Base-by-base conservation (phyloP, 2,113 vertebrate species). In the Anser cygnoides region DNA sequence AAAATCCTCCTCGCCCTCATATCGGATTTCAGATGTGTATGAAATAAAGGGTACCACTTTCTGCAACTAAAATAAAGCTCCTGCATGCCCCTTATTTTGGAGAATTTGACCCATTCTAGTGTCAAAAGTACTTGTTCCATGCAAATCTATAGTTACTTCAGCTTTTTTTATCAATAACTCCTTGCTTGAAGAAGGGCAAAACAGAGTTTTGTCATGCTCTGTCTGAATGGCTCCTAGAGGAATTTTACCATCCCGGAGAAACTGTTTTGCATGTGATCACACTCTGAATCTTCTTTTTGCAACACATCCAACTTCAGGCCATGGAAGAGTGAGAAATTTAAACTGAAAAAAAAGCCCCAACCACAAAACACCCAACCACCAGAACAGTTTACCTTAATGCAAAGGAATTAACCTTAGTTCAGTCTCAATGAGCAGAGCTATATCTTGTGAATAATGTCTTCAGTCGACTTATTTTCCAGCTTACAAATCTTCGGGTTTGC, bases 251-350 rank as follows among this genome's bases (percentile, higher is more conserved):
- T 73, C 1, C 1, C 13, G 28, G 25, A 72, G 26, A 23, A 71
- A 35, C 23, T 72, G 17, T 35, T 15, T 17, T 4, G 2, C 3
- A 1, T 28, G 35, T 46, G 20, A 31, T 61, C 0, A 0, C 54
- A 68, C 52, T 61, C 19, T 9, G 39, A 84, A 6, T 61, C 49
- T 75, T 85, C 29, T 13, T 93, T 75, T 66, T 39, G 18, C 18
- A 18, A 50, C 1, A 2, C 44, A 50, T 75, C 9, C 43, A 66
- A 62, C 13, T 78, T 72, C 28, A 71, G 23, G 16, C 54, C 28
- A 13, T 43, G 49, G 66, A 63, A 90, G 78, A 71, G 35, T 25
- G 70, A 87, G 50, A 77, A 87, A n/a, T 49, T 54, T 39, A 62
- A 80, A 74, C 13, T 31, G 72, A 63, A 39, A 75, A 31, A 19